A percentile compares a stretch with the other conserved stretches of the same genome.
phyloP scores from a whole-genome alignment of 53 echinoderm and acorn worm species.

The Holothuria leucospilota region DNA sequence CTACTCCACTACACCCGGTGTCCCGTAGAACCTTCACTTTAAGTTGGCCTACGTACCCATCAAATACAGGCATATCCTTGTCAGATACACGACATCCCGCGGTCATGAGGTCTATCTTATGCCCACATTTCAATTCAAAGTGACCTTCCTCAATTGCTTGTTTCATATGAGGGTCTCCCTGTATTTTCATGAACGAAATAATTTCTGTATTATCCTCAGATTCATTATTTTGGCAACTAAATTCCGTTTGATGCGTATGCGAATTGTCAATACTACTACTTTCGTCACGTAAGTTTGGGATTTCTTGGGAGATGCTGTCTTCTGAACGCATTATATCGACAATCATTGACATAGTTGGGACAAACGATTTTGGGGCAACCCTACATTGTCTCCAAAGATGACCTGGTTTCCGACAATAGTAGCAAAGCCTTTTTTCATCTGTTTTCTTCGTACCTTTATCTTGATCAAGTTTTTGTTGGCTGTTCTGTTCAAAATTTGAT shows the following conservation, averaged over 20 bases:
- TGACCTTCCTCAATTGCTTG: neutral
- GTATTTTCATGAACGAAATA: neutral
- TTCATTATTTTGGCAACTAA: neutral
- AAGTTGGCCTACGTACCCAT: neutral
- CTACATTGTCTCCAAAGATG: neutral
- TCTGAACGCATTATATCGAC: neutral
- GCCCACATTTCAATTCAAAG: neutral
- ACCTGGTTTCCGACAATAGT: conserved; percentile 8
- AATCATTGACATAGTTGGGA: neutral
- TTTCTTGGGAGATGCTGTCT: neutral
- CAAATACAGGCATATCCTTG: neutral
- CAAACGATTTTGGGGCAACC: neutral
- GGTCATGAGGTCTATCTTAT: neutral
- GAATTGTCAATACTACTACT: neutral
- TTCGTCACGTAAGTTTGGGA: neutral
- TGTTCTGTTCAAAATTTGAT: too few species aligned
- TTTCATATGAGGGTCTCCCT: too few species aligned
- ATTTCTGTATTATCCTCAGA: neutral
- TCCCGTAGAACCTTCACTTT: neutral
- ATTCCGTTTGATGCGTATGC: neutral
- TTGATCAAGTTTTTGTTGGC: too few species aligned
- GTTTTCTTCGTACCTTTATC: too few species aligned
- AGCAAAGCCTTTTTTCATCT: neutral
- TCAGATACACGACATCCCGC: neutral
- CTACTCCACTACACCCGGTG: neutral